These are phyloP conservation scores for Synanceia verrucosa DNA, from an alignment of 2,797 vertebrate genomes.

Conservation along the genomic window DNA sequence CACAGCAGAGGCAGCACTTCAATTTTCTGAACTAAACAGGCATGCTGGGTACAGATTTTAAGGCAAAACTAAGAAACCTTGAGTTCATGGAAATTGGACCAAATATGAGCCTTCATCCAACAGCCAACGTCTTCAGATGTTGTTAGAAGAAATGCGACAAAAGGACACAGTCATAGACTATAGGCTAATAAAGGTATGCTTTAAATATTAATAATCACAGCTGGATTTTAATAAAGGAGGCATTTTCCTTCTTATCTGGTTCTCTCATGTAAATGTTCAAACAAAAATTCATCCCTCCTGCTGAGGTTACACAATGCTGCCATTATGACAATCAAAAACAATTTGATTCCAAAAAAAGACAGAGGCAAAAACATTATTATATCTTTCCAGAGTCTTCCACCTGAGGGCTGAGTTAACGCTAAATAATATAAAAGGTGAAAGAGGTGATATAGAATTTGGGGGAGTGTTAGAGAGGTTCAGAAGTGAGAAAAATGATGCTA, in stretches of 20 bases:
- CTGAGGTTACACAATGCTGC: slow-evolving; percentile 12
- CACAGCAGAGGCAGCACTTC: slow-evolving; percentile 48
- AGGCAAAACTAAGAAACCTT: slow-evolving; percentile 19
- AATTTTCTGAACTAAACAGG: slow-evolving; percentile 10
- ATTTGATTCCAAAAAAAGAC: background rate
- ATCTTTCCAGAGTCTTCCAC: background rate
- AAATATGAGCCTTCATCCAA: background rate
- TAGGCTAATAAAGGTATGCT: background rate
- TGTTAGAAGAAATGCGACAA: background rate
- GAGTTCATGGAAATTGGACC: background rate
- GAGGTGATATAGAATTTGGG: background rate
- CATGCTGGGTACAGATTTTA: slow-evolving; percentile 7
- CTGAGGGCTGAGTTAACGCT: background rate
- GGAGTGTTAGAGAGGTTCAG: background rate
- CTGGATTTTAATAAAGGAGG: background rate
- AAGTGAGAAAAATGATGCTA: slow-evolving; percentile 9
- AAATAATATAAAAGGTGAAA: slow-evolving; percentile 20
- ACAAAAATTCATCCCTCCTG: slow-evolving; percentile 9
- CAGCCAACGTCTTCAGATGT: too few species aligned
- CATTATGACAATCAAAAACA: slow-evolving; percentile 22
- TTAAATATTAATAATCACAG: background rate
- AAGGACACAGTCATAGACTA: background rate
- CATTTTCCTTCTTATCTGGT: slow-evolving; percentile 6
- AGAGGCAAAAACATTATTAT: background rate
- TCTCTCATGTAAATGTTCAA: background rate